phyloP scores from a whole-genome alignment of 2,888 invertebrate species.

The Craniophora ligustri region DNA sequence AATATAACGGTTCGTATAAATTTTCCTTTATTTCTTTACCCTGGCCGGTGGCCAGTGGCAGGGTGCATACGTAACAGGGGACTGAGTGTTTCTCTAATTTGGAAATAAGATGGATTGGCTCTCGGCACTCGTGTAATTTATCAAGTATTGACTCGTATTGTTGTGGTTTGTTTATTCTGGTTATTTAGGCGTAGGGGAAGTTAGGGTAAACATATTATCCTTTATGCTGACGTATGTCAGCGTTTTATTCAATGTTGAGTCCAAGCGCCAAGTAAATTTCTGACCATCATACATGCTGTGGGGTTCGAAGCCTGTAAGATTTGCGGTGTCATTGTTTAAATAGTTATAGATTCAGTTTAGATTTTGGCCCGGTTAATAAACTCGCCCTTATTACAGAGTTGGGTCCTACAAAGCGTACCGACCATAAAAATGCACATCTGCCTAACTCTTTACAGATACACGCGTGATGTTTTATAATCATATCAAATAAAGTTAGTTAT shows the following conservation, averaged over 20 bases:
- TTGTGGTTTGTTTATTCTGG: slow-evolving; percentile 65
- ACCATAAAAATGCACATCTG: too few relatives aligned
- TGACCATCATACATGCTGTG: not conserved
- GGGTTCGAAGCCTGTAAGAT: too few relatives aligned
- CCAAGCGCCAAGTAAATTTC: not conserved
- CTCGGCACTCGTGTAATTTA: slow-evolving; percentile 67
- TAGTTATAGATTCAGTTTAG: too few relatives aligned
- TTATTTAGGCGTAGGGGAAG: slow-evolving; percentile 36
- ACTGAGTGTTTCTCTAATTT: slow-evolving; percentile 65
- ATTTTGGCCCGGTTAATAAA: too few relatives aligned
- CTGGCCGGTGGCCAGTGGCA: slow-evolving; percentile 66
- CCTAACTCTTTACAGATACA: too few relatives aligned
- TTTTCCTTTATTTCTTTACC: slow-evolving; percentile 71
- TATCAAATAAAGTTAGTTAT: too few relatives aligned
- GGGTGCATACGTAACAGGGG: slow-evolving; percentile 74
- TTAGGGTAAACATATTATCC: slow-evolving; percentile 22
- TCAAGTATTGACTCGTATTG: slow-evolving; percentile 71
- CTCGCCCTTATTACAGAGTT: too few relatives aligned
- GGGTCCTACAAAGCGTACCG: too few relatives aligned
- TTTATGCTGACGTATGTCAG: slow-evolving; percentile 15
- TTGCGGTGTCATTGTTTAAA: too few relatives aligned
- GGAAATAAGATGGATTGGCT: slow-evolving; percentile 76
- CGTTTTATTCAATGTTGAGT: not conserved
- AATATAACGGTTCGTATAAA: slow-evolving; percentile 78
- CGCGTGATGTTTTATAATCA: too few relatives aligned